A percentile compares a stretch with the other conserved stretches of the same genome.
These are phyloP conservation scores for Drosophila elegans DNA, from an alignment of 1,140 invertebrate genomes.

Conservation along the genomic window DNA sequence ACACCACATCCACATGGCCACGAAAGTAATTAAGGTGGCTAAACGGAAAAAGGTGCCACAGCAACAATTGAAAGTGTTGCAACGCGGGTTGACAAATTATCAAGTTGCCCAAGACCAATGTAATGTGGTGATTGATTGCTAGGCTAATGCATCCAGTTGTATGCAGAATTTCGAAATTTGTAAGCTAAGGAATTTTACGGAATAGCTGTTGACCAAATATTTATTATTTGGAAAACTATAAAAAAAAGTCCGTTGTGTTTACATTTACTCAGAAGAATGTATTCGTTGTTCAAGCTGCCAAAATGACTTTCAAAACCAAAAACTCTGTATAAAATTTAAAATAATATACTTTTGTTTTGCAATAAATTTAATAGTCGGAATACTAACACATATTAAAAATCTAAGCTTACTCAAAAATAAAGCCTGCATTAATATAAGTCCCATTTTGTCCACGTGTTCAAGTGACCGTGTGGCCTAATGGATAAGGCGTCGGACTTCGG, in stretches of 20 bases:
- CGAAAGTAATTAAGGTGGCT: constrained; percentile 51
- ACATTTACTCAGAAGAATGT: too few relatives aligned
- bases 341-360: too few relatives aligned
- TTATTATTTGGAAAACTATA: too few relatives aligned
- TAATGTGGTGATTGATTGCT: constrained; percentile 30
- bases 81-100: constrained; percentile 34
- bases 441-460: neutral
- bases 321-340: neutral
- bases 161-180: constrained; percentile 2
- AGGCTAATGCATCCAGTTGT: neutral
- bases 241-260: too few relatives aligned
- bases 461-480: constrained; percentile 42
- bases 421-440: neutral
- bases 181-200: neutral
- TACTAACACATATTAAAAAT: too few relatives aligned
- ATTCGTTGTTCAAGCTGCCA: too few relatives aligned
- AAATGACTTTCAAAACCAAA: too few relatives aligned
- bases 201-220: too few relatives aligned
- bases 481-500: constrained; percentile 48
- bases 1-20: constrained; percentile 25
- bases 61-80: constrained; percentile 53
- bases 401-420: neutral
- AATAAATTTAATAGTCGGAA: too few relatives aligned
- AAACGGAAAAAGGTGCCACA: constrained; percentile 32
- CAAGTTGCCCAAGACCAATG: constrained; percentile 12